phyloP scores from a whole-genome alignment of 53 echinoderm and acorn worm genomes.

The Paracentrotus lividus region DNA sequence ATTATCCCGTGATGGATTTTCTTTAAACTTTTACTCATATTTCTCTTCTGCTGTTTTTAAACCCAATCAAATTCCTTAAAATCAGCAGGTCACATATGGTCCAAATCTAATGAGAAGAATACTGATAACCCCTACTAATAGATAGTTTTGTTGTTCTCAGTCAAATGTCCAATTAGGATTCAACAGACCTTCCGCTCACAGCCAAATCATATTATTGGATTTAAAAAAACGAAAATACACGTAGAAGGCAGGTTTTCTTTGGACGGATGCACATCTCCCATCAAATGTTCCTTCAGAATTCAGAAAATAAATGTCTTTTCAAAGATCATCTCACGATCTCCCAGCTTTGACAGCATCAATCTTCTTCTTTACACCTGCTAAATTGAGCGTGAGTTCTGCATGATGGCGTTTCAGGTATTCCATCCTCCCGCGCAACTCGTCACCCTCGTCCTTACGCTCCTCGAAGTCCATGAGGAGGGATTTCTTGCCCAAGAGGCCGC shows the following conservation, averaged over 20 bases:
- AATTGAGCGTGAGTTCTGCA: conserved; percentile 91
- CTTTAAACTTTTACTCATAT: too few relatives aligned
- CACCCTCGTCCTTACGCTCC: conserved; percentile 98
- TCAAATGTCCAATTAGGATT: background rate
- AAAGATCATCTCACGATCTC: conserved; percentile 62
- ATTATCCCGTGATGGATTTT: too few relatives aligned
- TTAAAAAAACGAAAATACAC: too few relatives aligned
- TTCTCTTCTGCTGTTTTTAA: too few relatives aligned
- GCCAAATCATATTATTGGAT: too few relatives aligned
- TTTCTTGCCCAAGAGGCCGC: conserved; percentile 93
- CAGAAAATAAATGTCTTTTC: conserved; percentile 24
- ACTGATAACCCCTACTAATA: too few relatives aligned
- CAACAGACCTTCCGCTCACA: background rate
- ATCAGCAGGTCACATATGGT: too few relatives aligned
- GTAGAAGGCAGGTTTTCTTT: background rate
- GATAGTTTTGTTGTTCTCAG: background rate
- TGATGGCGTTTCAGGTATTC: conserved; percentile 91
- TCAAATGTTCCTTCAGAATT: background rate
- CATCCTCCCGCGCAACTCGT: conserved; percentile 81
- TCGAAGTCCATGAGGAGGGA: conserved; percentile 93
- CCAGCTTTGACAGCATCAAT: conserved; percentile 90
- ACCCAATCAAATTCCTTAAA: too few relatives aligned
- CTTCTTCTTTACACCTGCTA: conserved; percentile 91
- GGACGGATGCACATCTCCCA: background rate
- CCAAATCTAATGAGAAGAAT: too few relatives aligned